Base-by-base conservation (phyloP, 37 sponge, comb jelly and placozoan species). In the Petrosia ficiformis region DNA sequence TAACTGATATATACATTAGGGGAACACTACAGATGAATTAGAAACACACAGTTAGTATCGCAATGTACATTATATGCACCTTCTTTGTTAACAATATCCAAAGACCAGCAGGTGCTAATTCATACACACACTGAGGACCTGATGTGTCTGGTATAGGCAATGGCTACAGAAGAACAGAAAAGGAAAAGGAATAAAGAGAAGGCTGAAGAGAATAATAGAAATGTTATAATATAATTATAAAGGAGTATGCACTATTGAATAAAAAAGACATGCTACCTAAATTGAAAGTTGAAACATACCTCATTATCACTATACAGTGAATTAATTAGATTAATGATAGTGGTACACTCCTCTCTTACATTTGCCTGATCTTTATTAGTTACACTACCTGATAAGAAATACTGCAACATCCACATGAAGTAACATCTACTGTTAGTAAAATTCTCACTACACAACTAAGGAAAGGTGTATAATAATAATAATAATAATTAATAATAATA, bases 11-110 rank as follows among this genome's bases (percentile, higher is more conserved):
- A n/a, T n/a, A n/a, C n/a, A n/a, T n/a, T n/a, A n/a, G n/a, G n/a
- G n/a, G n/a, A n/a, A n/a, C n/a, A n/a, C n/a, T n/a, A n/a, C n/a
- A n/a, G n/a, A n/a, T n/a, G n/a, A n/a, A n/a, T n/a, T n/a, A n/a
- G n/a, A n/a, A n/a, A n/a, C n/a, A n/a, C n/a, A n/a, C n/a, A n/a
- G n/a, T n/a, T n/a, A n/a, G n/a, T n/a, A n/a, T 19, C 14, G 14
- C 54, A 19, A 48, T 8, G 8, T 48, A 48, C 14, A 48, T 19
- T 64, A 75, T 39, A 34, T 57, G n/a, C 48, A 88, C 89, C 85
- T 81, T 80, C 39, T 76, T 77, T 42, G 71, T 39, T 44, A 86
- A 81, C 40, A 77, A 44, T 33, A 80, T 52, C 91, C 91, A 90
- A 0, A 90, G 21, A 37, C 67, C 38, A 29, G 86, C 77, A 26